phyloP scores from a whole-genome alignment of 2,888 invertebrate species.

The Ophraella communa region DNA sequence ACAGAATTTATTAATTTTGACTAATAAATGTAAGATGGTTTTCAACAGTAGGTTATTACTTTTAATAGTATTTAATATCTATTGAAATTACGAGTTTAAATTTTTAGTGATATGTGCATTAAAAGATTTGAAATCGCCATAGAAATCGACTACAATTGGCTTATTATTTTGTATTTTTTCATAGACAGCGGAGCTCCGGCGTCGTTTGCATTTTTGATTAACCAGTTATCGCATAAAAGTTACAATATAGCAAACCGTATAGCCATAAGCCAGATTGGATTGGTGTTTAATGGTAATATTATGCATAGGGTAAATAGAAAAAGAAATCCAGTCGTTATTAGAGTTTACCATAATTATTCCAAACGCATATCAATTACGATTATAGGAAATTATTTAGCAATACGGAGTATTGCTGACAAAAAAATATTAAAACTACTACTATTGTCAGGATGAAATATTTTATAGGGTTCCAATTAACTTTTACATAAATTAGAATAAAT shows the following conservation, averaged over 20 bases:
- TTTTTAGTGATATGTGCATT: too few relatives aligned
- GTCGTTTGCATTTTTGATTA: constrained; percentile 17
- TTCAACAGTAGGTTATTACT: too few relatives aligned
- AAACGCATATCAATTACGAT: not conserved
- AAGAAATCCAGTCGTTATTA: not conserved
- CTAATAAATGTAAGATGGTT: too few relatives aligned
- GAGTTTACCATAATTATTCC: not conserved
- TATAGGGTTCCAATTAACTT: too few relatives aligned
- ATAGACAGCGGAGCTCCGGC: not conserved
- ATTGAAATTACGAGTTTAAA: too few relatives aligned
- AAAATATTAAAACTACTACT: too few relatives aligned
- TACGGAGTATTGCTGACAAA: too few relatives aligned
- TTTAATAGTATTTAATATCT: too few relatives aligned
- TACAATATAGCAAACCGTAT: not conserved
- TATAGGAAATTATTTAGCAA: not conserved
- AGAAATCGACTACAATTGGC: not conserved
- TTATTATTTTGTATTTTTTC: not conserved
- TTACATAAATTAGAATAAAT: too few relatives aligned
- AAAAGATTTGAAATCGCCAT: too few relatives aligned
- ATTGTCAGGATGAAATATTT: too few relatives aligned
- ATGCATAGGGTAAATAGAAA: constrained; percentile 10
- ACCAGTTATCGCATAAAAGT: constrained; percentile 10
- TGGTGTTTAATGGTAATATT: constrained; percentile 17
- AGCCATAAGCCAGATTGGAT: constrained; percentile 14
- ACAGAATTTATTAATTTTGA: too few relatives aligned